Evolutionary conservation across 2,797 vertebrate genomes (phyloP).

Genomic region (Pelochelys cantorii): DNA sequence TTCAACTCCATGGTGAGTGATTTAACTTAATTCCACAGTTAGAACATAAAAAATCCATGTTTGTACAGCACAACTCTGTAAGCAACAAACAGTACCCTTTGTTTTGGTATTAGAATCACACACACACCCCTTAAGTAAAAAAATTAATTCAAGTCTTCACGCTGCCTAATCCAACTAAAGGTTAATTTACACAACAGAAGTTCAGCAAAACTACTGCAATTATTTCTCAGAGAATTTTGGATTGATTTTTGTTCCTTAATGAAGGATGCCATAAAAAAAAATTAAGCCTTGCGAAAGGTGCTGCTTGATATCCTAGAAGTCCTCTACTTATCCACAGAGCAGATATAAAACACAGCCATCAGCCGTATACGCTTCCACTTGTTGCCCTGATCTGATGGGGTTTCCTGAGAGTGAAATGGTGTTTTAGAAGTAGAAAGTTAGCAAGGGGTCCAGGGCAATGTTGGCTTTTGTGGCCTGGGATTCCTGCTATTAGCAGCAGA

Average conservation of each 20-base stretch:
- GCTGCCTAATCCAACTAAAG: background rate
- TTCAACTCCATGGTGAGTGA: conserved; percentile 23
- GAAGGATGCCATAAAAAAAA: background rate
- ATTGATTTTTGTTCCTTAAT: background rate
- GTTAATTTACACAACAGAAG: background rate
- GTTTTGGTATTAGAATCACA: background rate
- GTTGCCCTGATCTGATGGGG: background rate
- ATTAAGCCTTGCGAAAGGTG: background rate
- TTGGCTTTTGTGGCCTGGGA: background rate
- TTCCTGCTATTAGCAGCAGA: background rate
- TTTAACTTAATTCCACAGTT: conserved; percentile 29
- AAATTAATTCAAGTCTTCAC: background rate
- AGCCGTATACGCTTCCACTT: background rate
- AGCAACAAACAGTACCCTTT: background rate
- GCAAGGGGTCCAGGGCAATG: background rate
- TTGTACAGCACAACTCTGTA: background rate
- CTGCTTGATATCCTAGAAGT: background rate
- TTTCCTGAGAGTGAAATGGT: background rate
- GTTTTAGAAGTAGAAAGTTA: background rate
- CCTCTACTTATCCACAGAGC: background rate
- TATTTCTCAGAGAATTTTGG: background rate
- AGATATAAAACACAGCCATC: background rate
- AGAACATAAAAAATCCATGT: background rate
- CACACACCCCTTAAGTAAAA: background rate
- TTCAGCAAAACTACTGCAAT: background rate